Base-by-base conservation (phyloP, 2,797 vertebrate species). In the Muraenolepis orangiensis region DNA sequence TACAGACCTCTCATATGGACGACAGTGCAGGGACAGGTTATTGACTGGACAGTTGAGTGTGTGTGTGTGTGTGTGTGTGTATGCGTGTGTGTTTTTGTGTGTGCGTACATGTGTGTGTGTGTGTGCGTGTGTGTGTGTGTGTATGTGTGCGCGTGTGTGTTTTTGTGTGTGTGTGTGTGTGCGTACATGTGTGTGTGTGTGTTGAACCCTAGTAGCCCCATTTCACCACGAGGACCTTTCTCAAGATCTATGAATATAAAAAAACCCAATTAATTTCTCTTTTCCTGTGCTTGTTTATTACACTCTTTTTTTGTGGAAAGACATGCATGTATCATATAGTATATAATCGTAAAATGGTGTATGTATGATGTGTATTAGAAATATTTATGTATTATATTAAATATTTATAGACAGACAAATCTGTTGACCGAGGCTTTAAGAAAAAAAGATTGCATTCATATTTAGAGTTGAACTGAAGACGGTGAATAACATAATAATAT, bases 41-140 rank as follows among this genome's bases (percentile, higher is more conserved):
- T 74, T 64, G 66, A 77, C 82, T 84, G 90, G 90, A 71, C 87
- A 88, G 88, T 88, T 91, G 85, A 86, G 81, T 89, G 85, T 82
- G 77, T 79, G 77, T 77, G 80, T 79, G 76, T 79, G 74, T 81
- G 81, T 78, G 77, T 46, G 42, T 6, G 42, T 46, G 42, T 46
- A 4, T 46, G 42, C 18, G n/a, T 42, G 40, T 42, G 40, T 14
- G 40, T 14, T 10, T 13, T 10, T 80, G 71, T 80, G 69, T 74
- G 69, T 70, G 32, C 71, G n/a, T n/a, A 72, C 66, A 46, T 70
- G 40, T 75, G 29, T 70, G 38, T 70, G 28, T n/a, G n/a, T n/a
- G n/a, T n/a, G n/a, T n/a, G n/a, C n/a, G n/a, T n/a, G n/a, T 91
- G 85, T 87, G 81, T 89, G 85, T 82, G 77, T 79, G 77, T 77